Conservation (phyloP, 2,797 vertebrate genomes). For the Silurus aristotelis region DNA sequence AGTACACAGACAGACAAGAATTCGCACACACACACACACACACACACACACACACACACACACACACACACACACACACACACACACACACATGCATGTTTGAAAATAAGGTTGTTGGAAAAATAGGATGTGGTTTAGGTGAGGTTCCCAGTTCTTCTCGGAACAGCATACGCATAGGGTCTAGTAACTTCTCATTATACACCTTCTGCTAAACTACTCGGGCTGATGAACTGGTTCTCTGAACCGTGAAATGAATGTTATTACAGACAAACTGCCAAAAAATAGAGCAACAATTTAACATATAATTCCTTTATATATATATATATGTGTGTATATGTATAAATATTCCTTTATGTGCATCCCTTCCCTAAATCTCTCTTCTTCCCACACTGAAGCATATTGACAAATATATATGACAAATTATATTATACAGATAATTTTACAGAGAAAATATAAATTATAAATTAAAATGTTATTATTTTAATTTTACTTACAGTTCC, state of each 20-base stretch:
- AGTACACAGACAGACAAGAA: not conserved
- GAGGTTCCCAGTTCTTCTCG: slow-evolving; percentile 51
- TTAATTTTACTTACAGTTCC: too few species aligned
- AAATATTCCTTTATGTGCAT: not conserved
- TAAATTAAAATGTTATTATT: too few species aligned
- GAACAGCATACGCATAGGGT: slow-evolving; percentile 34
- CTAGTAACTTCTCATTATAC: slow-evolving; percentile 44
- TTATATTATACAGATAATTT: too few species aligned
- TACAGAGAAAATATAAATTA: too few species aligned
- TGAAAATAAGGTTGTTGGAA: slow-evolving; percentile 45
- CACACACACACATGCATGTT: not conserved
- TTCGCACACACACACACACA: not conserved
- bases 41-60: slow-evolving; percentile 6
- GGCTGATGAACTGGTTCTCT: not conserved
- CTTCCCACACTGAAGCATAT: not conserved
- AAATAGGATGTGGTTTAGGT: slow-evolving; percentile 56
- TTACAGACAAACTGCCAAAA: not conserved
- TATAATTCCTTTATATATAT: too few species aligned
- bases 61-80: slow-evolving; percentile 3
- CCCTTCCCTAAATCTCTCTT: not conserved
- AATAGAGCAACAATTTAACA: not conserved
- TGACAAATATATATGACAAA: not conserved
- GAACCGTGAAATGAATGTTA: not conserved
- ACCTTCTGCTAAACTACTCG: not conserved
- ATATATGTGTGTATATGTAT: too few species aligned